Conservation (phyloP, 2,888 invertebrate genomes). For the Argynnis bischoffii region DNA sequence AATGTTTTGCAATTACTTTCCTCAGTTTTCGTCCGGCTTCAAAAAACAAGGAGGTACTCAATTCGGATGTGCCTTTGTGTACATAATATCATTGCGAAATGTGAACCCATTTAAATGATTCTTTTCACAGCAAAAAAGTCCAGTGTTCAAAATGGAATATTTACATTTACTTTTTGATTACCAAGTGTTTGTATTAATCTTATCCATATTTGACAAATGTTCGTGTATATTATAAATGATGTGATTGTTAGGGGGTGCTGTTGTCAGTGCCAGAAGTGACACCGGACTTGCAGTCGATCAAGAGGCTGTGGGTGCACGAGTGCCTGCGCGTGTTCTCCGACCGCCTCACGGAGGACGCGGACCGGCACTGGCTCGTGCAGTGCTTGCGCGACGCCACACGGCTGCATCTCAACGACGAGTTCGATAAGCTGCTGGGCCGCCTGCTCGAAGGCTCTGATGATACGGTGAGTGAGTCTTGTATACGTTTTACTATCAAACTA, state of each 20-base stretch:
- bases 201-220: too few species aligned
- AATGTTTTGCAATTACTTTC: too few species aligned
- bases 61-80: too few species aligned
- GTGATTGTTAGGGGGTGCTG: conserved; percentile 87
- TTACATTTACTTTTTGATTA: too few species aligned
- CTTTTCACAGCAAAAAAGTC: too few species aligned
- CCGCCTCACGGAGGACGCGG: conserved; percentile 92
- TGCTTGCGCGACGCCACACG: conserved; percentile 85
- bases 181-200: background rate
- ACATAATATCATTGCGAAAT: too few species aligned
- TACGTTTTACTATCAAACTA: too few species aligned
- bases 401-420: conserved; percentile 84
- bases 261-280: conserved; percentile 96
- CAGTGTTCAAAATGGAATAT: too few species aligned
- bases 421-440: conserved; percentile 87
- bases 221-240: too few species aligned
- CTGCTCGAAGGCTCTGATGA: conserved; percentile 66
- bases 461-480: conserved; percentile 38
- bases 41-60: too few species aligned
- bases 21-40: too few species aligned
- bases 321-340: conserved; percentile 96
- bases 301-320: conserved; percentile 97
- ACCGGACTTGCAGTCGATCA: conserved; percentile 91
- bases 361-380: conserved; percentile 90
- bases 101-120: too few species aligned